These are phyloP conservation scores for Sebastes nivosus DNA, from an alignment of 2,797 vertebrate species.

Conservation along the genomic window DNA sequence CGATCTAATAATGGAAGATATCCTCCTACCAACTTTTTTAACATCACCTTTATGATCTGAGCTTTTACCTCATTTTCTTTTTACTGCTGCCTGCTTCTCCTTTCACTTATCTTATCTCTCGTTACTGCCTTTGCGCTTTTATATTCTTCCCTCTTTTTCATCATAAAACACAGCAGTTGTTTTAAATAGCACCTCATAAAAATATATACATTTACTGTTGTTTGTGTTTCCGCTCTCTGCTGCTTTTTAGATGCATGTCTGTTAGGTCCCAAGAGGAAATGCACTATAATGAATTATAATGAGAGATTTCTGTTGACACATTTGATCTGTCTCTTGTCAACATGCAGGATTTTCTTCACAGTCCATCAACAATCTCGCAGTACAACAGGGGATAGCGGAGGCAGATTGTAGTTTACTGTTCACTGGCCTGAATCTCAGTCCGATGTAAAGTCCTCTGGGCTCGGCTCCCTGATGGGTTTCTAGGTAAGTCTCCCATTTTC, in stretches of 20 bases:
- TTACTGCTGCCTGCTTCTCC: slow-evolving; percentile 36
- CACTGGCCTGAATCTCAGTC: slow-evolving; percentile 53
- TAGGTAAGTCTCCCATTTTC: slow-evolving; percentile 13
- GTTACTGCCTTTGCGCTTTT: background rate
- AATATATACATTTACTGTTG: background rate
- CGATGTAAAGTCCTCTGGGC: slow-evolving; percentile 27
- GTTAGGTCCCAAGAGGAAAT: background rate
- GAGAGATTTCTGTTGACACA: background rate
- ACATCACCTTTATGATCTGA: background rate
- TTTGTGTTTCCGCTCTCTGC: background rate
- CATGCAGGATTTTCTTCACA: background rate
- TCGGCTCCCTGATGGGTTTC: background rate
- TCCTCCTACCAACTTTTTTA: background rate
- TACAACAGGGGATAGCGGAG: background rate
- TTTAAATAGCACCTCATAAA: slow-evolving; percentile 6
- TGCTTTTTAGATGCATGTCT: background rate
- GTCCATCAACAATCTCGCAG: slow-evolving; percentile 5
- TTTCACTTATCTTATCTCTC: slow-evolving; percentile 33
- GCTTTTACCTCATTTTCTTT: background rate
- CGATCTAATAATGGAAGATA: background rate
- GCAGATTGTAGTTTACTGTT: slow-evolving; percentile 57
- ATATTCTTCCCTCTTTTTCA: slow-evolving; percentile 45
- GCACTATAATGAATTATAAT: background rate
- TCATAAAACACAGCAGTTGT: slow-evolving; percentile 19
- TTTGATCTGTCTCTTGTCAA: background rate